These are phyloP conservation scores for Protobothrops flavoviridis DNA, from an alignment of 2,113 vertebrate species.

Conservation along the genomic window DNA sequence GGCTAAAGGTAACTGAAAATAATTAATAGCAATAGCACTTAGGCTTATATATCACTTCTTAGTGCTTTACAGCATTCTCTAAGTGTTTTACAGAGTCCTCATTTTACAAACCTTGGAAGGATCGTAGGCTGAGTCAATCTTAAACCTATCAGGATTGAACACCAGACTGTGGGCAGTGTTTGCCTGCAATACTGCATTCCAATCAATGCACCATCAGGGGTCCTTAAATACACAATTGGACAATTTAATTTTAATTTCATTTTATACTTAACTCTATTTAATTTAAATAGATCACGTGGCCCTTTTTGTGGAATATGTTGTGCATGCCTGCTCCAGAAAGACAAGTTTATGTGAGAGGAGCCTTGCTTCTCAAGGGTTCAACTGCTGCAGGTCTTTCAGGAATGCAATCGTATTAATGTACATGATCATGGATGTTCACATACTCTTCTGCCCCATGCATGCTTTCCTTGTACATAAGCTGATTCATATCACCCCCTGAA, in stretches of 20 bases:
- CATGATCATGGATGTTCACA: neutral
- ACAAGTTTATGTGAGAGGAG: neutral
- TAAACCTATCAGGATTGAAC: no score
- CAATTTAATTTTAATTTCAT: neutral
- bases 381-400: neutral
- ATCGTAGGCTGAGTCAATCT: no score
- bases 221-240: neutral
- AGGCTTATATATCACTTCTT: neutral
- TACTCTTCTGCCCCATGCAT: neutral
- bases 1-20: neutral
- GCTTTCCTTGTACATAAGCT: neutral
- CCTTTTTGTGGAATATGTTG: neutral
- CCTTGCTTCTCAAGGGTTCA: neutral
- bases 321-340: neutral
- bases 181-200: no score
- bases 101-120: no score
- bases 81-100: no score
- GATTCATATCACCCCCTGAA: neutral
- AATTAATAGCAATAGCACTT: neutral
- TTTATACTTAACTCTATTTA: neutral
- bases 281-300: neutral
- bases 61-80: no score
- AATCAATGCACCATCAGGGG: neutral
- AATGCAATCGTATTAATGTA: neutral
- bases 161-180: no score